Conservation (phyloP, 2,797 vertebrate species). For the Lemur catta region DNA sequence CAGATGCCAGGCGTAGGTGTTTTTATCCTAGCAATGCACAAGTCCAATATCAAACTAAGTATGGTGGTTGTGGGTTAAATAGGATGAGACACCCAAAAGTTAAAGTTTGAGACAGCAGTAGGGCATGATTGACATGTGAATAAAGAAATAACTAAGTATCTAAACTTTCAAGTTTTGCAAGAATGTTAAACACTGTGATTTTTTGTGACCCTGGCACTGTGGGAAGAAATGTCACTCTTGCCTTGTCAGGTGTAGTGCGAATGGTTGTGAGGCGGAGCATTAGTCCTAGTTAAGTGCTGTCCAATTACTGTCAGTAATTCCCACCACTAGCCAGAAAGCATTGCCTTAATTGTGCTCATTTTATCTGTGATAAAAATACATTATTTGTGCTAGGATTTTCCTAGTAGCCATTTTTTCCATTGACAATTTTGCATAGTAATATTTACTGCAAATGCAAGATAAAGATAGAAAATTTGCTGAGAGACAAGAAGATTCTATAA, state of each 20-base stretch:
- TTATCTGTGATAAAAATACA: not conserved
- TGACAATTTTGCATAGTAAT: not conserved
- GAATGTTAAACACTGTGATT: not conserved
- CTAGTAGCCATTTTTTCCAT: not conserved
- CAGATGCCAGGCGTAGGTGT: not conserved
- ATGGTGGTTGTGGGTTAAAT: not conserved
- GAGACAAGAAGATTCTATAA: not conserved
- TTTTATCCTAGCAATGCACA: not conserved
- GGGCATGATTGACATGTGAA: not conserved
- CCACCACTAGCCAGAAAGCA: constrained; percentile 12
- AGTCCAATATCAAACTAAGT: not conserved
- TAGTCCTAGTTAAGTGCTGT: constrained; percentile 20
- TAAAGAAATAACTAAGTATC: not conserved
- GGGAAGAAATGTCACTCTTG: constrained; percentile 23
- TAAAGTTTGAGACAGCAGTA: not conserved
- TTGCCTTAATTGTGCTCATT: constrained; percentile 28
- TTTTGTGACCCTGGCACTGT: not conserved
- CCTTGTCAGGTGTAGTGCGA: constrained; percentile 35
- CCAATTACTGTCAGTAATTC: constrained; percentile 56
- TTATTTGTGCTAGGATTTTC: constrained; percentile 21
- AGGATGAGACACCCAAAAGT: not conserved
- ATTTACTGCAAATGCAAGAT: constrained; percentile 2
- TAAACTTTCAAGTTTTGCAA: constrained; percentile 32
- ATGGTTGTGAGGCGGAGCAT: not conserved
- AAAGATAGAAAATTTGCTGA: not conserved